Conservation (phyloP, 2,888 invertebrate species). For the Athripsodes cinereus region DNA sequence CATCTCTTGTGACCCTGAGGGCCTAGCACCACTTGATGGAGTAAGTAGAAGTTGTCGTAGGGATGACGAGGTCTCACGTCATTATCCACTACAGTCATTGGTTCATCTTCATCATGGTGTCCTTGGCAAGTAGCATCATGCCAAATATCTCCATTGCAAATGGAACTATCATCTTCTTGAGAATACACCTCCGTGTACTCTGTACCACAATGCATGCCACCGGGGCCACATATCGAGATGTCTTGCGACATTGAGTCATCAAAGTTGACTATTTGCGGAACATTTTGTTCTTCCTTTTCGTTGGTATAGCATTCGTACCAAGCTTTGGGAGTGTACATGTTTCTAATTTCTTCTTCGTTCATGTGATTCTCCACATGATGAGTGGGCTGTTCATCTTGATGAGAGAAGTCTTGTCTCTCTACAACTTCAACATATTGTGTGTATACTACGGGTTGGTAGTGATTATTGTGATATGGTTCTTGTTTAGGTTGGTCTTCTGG, state of each 20-base stretch:
- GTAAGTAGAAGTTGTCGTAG: slow-evolving; percentile 46
- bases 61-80: slow-evolving; percentile 45
- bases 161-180: slow-evolving; percentile 6
- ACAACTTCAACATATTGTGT: not conserved
- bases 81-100: slow-evolving; percentile 29
- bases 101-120: not conserved
- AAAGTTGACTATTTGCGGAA: not conserved
- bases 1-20: slow-evolving; percentile 42
- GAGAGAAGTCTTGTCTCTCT: too few relatives aligned
- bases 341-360: not conserved
- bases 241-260: slow-evolving; percentile 12
- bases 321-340: slow-evolving; percentile 6
- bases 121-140: slow-evolving; percentile 1
- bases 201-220: slow-evolving; percentile 19
- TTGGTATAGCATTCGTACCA: slow-evolving; percentile 25
- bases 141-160: slow-evolving; percentile 1
- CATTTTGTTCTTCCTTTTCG: slow-evolving; percentile 5
- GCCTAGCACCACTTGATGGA: slow-evolving; percentile 41
- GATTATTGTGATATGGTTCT: slow-evolving; percentile 27
- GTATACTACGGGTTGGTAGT: slow-evolving; percentile 22
- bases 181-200: slow-evolving; percentile 10
- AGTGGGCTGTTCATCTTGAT: too few relatives aligned
- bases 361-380: not conserved
- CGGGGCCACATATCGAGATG: slow-evolving; percentile 12
- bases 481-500: slow-evolving; percentile 16